These are phyloP conservation scores for Plestiodon gilberti DNA, from an alignment of 2,113 vertebrate species.

Conservation along the genomic window DNA sequence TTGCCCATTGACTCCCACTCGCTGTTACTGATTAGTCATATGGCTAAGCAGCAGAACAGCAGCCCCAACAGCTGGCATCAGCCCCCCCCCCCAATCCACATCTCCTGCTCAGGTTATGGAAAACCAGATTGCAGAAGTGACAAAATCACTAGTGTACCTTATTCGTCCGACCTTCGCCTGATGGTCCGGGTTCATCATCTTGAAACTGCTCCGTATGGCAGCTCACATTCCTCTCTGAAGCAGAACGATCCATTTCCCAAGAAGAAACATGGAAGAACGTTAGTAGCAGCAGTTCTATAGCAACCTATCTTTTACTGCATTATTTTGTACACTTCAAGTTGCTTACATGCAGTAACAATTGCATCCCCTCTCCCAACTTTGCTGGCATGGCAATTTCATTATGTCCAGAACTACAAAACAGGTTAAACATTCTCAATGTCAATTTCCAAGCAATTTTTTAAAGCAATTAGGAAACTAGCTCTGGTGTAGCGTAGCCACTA, in stretches of 20 bases:
- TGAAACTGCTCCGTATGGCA: neutral
- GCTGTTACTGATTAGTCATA: neutral
- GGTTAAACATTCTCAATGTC: neutral
- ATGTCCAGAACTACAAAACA: neutral
- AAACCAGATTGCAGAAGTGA: neutral
- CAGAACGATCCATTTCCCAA: slow-evolving; percentile 11
- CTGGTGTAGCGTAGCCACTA: no score
- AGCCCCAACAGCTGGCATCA: neutral
- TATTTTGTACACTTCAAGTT: neutral
- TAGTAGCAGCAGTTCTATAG: neutral
- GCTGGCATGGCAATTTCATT: neutral
- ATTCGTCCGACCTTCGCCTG: neutral
- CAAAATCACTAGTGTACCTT: slow-evolving; percentile 26
- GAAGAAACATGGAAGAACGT: neutral
- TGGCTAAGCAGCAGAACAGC: neutral
- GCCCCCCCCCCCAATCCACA: neutral
- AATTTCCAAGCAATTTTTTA: neutral
- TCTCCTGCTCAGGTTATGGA: neutral
- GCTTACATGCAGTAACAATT: neutral
- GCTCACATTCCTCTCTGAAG: neutral
- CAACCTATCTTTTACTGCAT: neutral
- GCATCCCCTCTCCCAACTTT: neutral
- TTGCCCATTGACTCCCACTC: no score
- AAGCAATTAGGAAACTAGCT: no score
- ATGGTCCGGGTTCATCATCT: neutral